phyloP scores from a whole-genome alignment of 2,113 vertebrate genomes.

The Bufo gargarizans region DNA sequence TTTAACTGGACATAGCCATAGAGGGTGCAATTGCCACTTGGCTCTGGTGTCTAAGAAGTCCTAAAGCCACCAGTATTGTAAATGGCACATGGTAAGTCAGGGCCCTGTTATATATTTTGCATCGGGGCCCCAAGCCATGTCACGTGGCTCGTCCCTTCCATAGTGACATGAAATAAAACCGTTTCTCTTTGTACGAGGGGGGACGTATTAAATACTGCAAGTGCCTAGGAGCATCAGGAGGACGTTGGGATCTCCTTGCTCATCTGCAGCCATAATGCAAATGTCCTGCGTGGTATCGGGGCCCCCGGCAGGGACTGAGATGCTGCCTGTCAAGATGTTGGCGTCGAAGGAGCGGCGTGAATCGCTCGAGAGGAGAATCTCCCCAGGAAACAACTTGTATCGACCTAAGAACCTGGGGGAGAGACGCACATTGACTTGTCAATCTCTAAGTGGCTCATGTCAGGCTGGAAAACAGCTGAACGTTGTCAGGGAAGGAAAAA shows the following conservation, averaged over 20 bases:
- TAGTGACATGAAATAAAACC: no score
- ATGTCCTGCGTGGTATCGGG: neutral
- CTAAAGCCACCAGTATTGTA: no score
- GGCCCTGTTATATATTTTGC: no score
- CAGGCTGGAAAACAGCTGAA: neutral
- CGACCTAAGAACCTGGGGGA: neutral
- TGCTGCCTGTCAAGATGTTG: neutral
- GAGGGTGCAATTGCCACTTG: no score
- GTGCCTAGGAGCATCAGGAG: neutral
- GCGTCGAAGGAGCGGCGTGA: neutral
- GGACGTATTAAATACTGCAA: neutral
- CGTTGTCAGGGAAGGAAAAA: neutral
- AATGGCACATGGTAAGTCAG: no score
- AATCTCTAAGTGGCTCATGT: neutral
- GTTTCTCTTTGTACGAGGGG: neutral
- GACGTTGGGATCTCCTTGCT: neutral
- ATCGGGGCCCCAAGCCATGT: no score
- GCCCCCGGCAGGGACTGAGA: neutral
- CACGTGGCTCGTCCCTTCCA: no score
- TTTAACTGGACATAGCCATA: no score
- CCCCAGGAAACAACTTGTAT: neutral
- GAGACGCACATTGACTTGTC: constrained; percentile 16
- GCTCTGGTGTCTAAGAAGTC: no score
- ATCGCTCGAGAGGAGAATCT: neutral
- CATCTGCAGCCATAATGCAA: neutral